These are phyloP conservation scores for Actinemys pallida DNA, from an alignment of 2,113 vertebrate species.

Conservation along the genomic window DNA sequence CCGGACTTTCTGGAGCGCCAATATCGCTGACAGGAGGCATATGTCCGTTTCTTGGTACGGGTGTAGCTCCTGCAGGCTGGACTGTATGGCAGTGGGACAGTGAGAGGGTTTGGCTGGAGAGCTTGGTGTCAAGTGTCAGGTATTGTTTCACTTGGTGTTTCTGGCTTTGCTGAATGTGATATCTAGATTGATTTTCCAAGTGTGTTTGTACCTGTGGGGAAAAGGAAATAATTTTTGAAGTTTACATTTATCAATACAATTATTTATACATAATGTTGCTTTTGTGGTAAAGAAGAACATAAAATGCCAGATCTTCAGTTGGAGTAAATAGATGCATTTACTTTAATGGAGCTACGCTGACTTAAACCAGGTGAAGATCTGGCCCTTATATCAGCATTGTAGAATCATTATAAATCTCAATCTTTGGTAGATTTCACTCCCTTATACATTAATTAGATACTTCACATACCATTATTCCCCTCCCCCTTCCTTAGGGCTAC, in stretches of 20 bases:
- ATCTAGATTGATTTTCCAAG: constrained; percentile 89
- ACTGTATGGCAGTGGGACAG: constrained; percentile 78
- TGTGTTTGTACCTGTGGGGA: constrained; percentile 88
- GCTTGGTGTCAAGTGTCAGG: constrained; percentile 89
- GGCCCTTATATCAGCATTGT: background rate
- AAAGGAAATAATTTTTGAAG: constrained; percentile 22
- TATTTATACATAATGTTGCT: background rate
- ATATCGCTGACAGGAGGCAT: constrained; percentile 76
- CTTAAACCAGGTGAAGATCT: background rate
- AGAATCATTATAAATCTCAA: background rate
- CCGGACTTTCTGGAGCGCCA: constrained; percentile 80
- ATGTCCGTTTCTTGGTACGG: constrained; percentile 84
- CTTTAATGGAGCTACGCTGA: background rate
- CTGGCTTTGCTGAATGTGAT: constrained; percentile 89
- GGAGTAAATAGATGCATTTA: background rate
- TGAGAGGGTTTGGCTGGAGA: constrained; percentile 80
- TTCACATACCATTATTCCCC: background rate
- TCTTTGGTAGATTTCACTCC: background rate
- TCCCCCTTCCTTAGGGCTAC: background rate
- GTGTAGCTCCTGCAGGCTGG: constrained; percentile 76
- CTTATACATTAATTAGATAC: background rate
- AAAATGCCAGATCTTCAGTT: background rate
- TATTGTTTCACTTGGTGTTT: constrained; percentile 92
- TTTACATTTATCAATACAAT: background rate
- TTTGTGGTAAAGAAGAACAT: background rate